Conservation (phyloP, 92 coral and sea anemone species). For the Porites cylindrica region DNA sequence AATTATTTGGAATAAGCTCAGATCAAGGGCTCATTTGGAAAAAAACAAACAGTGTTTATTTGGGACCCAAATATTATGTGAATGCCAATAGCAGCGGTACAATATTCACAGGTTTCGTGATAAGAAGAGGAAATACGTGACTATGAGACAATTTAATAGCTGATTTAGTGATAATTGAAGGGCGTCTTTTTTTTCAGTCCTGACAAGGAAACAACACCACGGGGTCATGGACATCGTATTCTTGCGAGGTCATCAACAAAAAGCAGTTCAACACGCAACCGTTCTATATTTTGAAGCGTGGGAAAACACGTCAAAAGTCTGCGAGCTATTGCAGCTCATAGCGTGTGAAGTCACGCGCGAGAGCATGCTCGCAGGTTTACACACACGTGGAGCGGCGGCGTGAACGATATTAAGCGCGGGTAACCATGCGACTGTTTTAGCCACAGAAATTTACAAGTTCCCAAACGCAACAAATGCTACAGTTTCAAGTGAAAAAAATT, state of each 20-base stretch:
- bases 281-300: neutral
- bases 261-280: neutral
- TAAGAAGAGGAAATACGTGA: conserved; percentile 9
- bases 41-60: neutral
- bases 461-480: no score
- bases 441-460: no score
- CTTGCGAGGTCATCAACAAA: neutral
- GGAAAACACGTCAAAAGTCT: neutral
- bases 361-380: no score
- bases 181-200: neutral
- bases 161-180: neutral
- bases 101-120: conserved; percentile 12
- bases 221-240: conserved; percentile 8
- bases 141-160: neutral
- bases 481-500: no score
- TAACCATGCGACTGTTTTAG: no score
- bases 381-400: no score
- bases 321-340: no score
- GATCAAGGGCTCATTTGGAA: no score
- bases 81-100: neutral
- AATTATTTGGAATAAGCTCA: neutral
- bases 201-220: neutral
- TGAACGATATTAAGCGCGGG: no score
- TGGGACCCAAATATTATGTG: neutral
- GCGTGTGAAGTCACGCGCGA: no score